Evolutionary conservation across 2,888 invertebrate genomes (phyloP).

Genomic region (Chouioia cunea): DNA sequence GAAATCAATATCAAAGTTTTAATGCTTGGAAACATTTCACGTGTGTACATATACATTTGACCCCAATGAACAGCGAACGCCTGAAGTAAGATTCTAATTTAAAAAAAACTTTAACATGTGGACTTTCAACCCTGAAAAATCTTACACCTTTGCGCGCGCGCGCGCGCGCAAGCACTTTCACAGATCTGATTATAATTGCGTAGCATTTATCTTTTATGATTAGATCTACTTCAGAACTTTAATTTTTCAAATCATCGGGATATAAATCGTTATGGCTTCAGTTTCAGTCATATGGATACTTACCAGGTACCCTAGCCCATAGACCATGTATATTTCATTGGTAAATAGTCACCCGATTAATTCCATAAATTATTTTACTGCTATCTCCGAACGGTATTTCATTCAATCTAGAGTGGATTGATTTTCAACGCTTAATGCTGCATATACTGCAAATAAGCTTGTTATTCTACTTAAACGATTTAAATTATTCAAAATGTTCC

Average conservation of each 20-base stretch:
- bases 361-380: no score
- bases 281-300: no score
- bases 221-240: not conserved
- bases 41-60: conserved; percentile 2
- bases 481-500: no score
- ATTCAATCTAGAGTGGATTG: no score
- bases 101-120: conserved; percentile 7
- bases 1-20: conserved; percentile 41
- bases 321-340: not conserved
- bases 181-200: conserved; percentile 8
- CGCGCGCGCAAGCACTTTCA: conserved; percentile 18
- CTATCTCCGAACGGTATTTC: no score
- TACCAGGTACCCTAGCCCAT: not conserved
- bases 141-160: not conserved
- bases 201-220: not conserved
- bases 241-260: not conserved
- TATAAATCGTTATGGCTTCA: not conserved
- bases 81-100: conserved; percentile 35
- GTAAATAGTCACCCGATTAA: not conserved
- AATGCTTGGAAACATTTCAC: conserved; percentile 42
- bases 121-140: conserved; percentile 34
- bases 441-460: no score
- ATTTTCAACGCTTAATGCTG: no score
- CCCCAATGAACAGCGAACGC: conserved; percentile 21
- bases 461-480: no score